These are phyloP conservation scores for Oscheius myriophilus DNA, from an alignment of 2,888 invertebrate species.

Conservation along the genomic window DNA sequence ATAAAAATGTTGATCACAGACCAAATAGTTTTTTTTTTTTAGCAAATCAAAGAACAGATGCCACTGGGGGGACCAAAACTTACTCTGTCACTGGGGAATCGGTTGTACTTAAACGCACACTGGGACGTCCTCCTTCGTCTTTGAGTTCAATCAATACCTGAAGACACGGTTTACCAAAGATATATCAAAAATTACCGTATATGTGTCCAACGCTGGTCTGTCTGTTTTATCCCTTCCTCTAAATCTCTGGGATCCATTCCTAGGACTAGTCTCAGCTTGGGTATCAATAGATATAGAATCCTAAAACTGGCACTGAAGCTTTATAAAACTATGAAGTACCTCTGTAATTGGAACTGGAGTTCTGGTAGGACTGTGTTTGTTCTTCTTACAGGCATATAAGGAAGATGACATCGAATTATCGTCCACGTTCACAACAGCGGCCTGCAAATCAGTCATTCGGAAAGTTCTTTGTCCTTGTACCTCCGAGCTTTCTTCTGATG, in stretches of 20 bases:
- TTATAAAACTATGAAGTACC: neutral
- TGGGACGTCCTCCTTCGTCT: constrained; percentile 65
- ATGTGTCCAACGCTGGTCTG: constrained; percentile 41
- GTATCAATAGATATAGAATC: constrained; percentile 46
- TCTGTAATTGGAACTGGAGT: constrained; percentile 41
- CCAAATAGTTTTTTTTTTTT: neutral
- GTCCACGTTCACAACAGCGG: constrained; percentile 52
- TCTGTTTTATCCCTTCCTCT: constrained; percentile 36
- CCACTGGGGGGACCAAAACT: neutral
- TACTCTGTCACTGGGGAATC: constrained; percentile 44
- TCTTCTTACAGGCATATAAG: constrained; percentile 40
- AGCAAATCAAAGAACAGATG: neutral
- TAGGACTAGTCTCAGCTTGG: constrained; percentile 40
- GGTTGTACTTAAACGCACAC: constrained; percentile 58
- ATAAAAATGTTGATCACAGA: constrained; percentile 1
- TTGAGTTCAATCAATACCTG: constrained; percentile 65
- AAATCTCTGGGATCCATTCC: constrained; percentile 51
- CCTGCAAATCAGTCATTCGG: constrained; percentile 11
- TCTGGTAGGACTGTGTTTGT: constrained; percentile 45
- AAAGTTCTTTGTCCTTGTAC: constrained; percentile 11
- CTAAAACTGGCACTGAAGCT: constrained; percentile 27
- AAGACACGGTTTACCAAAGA: neutral
- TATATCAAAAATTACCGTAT: constrained; percentile 38
- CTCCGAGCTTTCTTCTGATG: constrained; percentile 63
- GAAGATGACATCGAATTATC: constrained; percentile 60